phyloP scores from a whole-genome alignment of 2,888 invertebrate genomes.

The Eubasilissa splendida region DNA sequence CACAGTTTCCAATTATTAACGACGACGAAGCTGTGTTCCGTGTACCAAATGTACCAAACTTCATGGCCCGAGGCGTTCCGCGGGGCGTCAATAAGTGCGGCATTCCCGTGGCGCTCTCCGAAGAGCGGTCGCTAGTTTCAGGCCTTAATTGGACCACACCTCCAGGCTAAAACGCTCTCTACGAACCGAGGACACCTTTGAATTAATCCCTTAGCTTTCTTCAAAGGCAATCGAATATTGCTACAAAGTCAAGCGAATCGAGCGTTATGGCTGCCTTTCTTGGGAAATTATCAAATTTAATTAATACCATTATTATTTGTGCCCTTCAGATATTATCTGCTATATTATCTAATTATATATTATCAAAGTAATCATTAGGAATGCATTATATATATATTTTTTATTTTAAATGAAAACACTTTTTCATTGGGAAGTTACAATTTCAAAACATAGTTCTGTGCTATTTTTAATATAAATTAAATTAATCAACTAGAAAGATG shows the following conservation, averaged over 20 bases:
- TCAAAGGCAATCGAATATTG: slow-evolving; percentile 39
- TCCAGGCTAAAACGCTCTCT: slow-evolving; percentile 38
- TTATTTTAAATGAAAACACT: too few species aligned
- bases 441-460: too few species aligned
- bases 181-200: slow-evolving; percentile 24
- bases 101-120: slow-evolving; percentile 12
- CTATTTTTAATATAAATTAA: too few species aligned
- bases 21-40: neutral
- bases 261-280: slow-evolving; percentile 10
- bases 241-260: slow-evolving; percentile 18
- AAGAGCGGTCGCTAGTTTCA: slow-evolving; percentile 27
- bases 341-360: too few species aligned
- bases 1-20: too few species aligned
- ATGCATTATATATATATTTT: too few species aligned
- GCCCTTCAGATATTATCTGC: too few species aligned
- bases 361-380: too few species aligned
- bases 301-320: slow-evolving; percentile 4
- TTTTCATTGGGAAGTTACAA: too few species aligned
- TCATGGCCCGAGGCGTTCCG: slow-evolving; percentile 33
- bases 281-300: slow-evolving; percentile 3
- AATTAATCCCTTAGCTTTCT: slow-evolving; percentile 19
- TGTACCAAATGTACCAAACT: slow-evolving; percentile 9
- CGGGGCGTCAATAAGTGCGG: slow-evolving; percentile 44
- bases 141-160: slow-evolving; percentile 50
- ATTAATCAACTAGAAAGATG: too few species aligned